phyloP scores from a whole-genome alignment of 2,888 invertebrate genomes.

The Stenchaetothrips biformis region DNA sequence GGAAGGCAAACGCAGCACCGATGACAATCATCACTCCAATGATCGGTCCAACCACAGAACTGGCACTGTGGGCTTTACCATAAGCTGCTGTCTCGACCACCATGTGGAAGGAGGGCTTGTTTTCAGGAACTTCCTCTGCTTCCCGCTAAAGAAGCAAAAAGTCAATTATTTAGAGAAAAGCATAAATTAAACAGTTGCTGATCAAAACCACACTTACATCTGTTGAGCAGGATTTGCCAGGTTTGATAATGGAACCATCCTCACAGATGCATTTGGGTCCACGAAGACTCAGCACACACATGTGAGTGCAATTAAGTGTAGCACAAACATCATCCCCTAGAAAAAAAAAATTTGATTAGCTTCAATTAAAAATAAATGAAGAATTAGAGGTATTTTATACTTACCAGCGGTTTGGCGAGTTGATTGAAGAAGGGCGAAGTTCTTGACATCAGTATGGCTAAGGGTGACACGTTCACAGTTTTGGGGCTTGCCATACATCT shows the following conservation, averaged over 20 bases:
- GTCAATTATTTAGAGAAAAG: background rate
- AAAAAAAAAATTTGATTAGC: constrained; percentile 30
- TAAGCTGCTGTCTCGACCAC: constrained; percentile 30
- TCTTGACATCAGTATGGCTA: constrained; percentile 13
- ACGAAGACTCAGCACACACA: constrained; percentile 56
- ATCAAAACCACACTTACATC: background rate
- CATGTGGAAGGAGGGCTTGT: background rate
- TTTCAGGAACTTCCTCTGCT: background rate
- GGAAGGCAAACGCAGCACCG: constrained; percentile 34
- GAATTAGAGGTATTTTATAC: background rate
- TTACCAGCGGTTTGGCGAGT: constrained; percentile 9
- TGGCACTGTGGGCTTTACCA: constrained; percentile 27
- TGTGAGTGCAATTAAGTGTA: constrained; percentile 52
- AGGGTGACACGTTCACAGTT: background rate
- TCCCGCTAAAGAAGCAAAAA: background rate
- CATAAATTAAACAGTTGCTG: background rate
- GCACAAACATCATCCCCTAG: constrained; percentile 51
- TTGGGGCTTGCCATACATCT: constrained; percentile 48
- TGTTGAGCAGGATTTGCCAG: constrained; percentile 43
- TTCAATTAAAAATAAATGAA: background rate
- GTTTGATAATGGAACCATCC: constrained; percentile 48
- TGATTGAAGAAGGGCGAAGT: constrained; percentile 18
- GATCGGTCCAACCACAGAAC: constrained; percentile 33
- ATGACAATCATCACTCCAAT: constrained; percentile 38
- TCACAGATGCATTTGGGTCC: constrained; percentile 55